Evolutionary conservation across 2,888 invertebrate genomes (phyloP).

Genomic region (Acanthoscelides obtectus): DNA sequence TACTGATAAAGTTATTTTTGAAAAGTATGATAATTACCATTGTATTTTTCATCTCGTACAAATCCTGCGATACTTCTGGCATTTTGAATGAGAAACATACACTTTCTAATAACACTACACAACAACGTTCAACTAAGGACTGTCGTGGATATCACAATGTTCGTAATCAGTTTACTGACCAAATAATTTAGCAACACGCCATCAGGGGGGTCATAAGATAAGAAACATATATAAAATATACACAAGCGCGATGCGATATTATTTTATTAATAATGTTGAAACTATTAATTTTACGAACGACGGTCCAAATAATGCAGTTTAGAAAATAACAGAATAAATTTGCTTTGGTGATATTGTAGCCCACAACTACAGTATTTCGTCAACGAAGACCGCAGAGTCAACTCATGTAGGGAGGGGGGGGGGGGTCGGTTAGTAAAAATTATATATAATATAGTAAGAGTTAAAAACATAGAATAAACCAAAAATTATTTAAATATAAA

Average conservation of each 20-base stretch:
- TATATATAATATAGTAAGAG: too few relatives aligned
- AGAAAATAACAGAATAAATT: too few relatives aligned
- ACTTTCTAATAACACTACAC: background rate
- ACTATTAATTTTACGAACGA: too few relatives aligned
- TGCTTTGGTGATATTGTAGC: too few relatives aligned
- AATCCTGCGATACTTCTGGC: constrained; percentile 53
- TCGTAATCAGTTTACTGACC: constrained; percentile 5
- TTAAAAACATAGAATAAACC: too few relatives aligned
- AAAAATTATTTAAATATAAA: too few relatives aligned
- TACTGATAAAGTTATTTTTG: constrained; percentile 43
- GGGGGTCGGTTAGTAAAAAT: too few relatives aligned
- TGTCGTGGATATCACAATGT: background rate
- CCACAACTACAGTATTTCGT: too few relatives aligned
- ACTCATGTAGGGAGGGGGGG: too few relatives aligned
- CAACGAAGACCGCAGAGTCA: too few relatives aligned
- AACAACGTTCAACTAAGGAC: background rate
- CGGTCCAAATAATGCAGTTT: too few relatives aligned
- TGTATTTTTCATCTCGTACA: constrained; percentile 55
- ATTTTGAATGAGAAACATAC: constrained; percentile 35
- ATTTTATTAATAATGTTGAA: background rate
- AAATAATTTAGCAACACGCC: constrained; percentile 11
- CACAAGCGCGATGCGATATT: too few relatives aligned
- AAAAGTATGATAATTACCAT: constrained; percentile 49
- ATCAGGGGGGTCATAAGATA: constrained; percentile 16
- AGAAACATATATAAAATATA: constrained; percentile 8